Percentiles rank a stretch among this genome's conserved stretches.
Evolutionary conservation across 2,888 invertebrate genomes (phyloP).

Genomic region (Macropis europaea): DNA sequence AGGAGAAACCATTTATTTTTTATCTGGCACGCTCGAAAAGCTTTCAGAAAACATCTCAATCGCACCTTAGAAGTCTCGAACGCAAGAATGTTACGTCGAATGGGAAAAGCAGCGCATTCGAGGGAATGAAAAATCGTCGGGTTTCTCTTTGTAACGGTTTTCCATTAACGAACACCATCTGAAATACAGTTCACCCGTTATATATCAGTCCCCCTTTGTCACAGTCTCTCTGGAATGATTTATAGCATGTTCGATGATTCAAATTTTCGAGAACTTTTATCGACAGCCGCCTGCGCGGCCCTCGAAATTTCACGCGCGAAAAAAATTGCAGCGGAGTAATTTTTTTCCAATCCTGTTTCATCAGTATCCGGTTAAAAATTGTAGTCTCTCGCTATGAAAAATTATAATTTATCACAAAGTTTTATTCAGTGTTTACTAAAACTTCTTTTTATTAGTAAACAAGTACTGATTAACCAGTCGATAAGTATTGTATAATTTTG

Average conservation of each 20-base stretch:
- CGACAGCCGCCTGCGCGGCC: no score
- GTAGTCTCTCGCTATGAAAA: no score
- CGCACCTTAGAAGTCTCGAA: neutral
- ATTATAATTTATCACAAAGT: no score
- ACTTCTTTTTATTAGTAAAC: no score
- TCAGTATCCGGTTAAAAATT: no score
- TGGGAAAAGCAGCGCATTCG: neutral
- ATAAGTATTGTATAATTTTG: no score
- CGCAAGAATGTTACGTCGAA: neutral
- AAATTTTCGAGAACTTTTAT: slow-evolving; percentile 6
- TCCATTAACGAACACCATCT: slow-evolving; percentile 19
- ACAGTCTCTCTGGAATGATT: no score
- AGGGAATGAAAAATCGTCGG: neutral
- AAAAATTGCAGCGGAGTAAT: no score
- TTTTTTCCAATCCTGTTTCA: no score
- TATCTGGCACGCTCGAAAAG: neutral
- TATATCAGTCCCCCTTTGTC: neutral
- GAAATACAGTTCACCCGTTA: slow-evolving; percentile 12
- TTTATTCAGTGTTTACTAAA: no score
- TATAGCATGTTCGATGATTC: neutral
- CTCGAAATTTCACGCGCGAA: no score
- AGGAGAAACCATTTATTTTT: slow-evolving; percentile 9
- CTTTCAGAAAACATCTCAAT: neutral
- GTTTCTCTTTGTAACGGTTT: slow-evolving; percentile 4
- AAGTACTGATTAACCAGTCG: no score